phyloP scores from a whole-genome alignment of 2,113 vertebrate species.

The Grus americana region DNA sequence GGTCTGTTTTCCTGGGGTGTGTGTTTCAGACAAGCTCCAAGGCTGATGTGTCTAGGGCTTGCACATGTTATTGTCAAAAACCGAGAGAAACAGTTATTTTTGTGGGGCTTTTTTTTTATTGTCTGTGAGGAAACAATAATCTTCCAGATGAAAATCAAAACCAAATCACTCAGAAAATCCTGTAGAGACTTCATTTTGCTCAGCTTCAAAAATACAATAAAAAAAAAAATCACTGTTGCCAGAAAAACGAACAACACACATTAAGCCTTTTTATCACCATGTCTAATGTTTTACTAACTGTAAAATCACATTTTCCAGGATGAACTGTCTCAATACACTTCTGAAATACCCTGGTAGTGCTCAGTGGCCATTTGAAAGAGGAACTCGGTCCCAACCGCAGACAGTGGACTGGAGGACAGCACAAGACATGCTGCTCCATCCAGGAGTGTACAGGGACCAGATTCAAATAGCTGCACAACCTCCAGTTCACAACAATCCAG shows the following conservation, averaged over 20 bases:
- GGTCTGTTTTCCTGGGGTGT: neutral
- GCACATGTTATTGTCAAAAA: neutral
- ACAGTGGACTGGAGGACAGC: neutral
- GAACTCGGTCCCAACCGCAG: neutral
- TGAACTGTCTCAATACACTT: slow-evolving; percentile 30
- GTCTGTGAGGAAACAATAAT: slow-evolving; percentile 6
- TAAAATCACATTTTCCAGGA: slow-evolving; percentile 58
- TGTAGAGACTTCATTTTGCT: neutral
- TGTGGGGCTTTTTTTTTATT: neutral
- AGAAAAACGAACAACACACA: slow-evolving; percentile 33
- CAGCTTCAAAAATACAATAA: neutral
- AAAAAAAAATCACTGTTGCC: neutral
- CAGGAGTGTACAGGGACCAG: neutral
- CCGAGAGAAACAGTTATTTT: neutral
- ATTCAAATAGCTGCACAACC: neutral
- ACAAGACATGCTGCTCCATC: neutral
- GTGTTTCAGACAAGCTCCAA: neutral
- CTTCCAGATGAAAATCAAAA: neutral
- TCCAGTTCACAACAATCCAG: neutral
- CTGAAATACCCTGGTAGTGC: neutral
- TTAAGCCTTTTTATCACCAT: slow-evolving; percentile 49
- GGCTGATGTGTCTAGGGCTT: neutral
- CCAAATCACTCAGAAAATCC: neutral
- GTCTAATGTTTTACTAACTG: slow-evolving; percentile 56
- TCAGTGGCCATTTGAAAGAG: neutral